phyloP scores from a whole-genome alignment of 92 coral and sea anemone genomes.

The Zoanthus gigantus region DNA sequence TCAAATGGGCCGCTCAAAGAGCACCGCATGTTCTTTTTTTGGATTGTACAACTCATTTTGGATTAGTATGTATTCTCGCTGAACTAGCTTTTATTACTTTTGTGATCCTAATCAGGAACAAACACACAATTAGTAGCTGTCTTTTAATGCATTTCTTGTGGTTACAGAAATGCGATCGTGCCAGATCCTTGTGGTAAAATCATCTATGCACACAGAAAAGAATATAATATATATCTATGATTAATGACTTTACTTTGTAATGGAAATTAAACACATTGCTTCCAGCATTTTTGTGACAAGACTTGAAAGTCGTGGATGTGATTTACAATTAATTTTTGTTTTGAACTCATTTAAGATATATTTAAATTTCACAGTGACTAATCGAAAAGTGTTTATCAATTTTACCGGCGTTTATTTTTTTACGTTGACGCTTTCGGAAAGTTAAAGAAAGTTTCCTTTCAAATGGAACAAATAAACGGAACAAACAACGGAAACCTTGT shows the following conservation, averaged over 20 bases:
- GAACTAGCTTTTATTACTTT: not conserved
- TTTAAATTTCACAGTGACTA: not conserved
- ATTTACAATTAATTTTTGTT: slow-evolving; percentile 20
- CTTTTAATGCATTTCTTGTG: slow-evolving; percentile 19
- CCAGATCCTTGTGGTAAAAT: slow-evolving; percentile 13
- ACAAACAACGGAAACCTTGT: not conserved
- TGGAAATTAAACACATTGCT: slow-evolving; percentile 5
- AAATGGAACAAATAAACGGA: slow-evolving; percentile 11
- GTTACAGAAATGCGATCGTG: slow-evolving; percentile 22
- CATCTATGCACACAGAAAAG: not conserved
- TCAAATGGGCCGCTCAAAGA: not conserved
- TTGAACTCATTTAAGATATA: not conserved
- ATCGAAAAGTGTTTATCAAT: not conserved
- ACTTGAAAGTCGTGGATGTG: slow-evolving; percentile 9
- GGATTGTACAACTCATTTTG: not conserved
- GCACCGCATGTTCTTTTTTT: slow-evolving; percentile 5
- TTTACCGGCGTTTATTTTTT: not conserved
- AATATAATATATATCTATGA: slow-evolving; percentile 5
- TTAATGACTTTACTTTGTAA: slow-evolving; percentile 17
- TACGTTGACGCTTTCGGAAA: not conserved
- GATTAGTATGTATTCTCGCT: not conserved
- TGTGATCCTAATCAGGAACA: slow-evolving; percentile 9
- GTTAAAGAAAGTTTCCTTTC: not conserved
- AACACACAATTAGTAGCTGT: slow-evolving; percentile 21
- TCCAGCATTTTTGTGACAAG: slow-evolving; percentile 1